Conservation (phyloP, 2,113 vertebrate genomes). For the Chionodraco myersi region DNA sequence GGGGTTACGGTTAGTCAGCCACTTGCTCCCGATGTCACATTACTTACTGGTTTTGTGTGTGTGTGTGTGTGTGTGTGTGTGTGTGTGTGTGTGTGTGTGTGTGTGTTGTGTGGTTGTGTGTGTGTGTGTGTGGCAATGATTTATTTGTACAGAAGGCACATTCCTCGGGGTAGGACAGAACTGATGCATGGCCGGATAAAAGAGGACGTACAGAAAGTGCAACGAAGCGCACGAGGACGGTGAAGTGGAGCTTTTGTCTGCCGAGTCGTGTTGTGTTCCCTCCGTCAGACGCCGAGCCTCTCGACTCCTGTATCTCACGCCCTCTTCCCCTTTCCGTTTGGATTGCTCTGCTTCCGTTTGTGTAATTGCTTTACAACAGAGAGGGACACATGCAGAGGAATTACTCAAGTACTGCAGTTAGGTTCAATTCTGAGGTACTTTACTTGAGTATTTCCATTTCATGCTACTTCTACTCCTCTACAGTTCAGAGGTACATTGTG, state of each 20-base stretch:
- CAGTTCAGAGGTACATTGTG: no score
- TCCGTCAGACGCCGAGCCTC: neutral
- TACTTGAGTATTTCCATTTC: no score
- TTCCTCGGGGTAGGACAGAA: neutral
- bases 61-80: neutral
- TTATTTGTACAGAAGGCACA: neutral
- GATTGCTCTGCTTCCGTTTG: constrained; percentile 19
- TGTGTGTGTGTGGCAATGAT: neutral
- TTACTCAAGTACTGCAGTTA: no score
- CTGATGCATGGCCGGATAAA: neutral
- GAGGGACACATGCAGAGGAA: neutral
- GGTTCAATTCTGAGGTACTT: no score
- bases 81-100: no score
- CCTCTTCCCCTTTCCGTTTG: neutral
- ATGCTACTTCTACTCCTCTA: no score
- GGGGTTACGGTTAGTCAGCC: neutral
- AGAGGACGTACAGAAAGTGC: neutral
- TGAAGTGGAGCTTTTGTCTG: constrained; percentile 45
- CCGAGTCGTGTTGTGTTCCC: constrained; percentile 22
- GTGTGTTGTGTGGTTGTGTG: no score
- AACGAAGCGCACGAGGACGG: neutral
- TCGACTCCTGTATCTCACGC: neutral
- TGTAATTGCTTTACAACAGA: constrained; percentile 43
- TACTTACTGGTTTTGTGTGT: neutral
- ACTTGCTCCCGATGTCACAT: neutral